These are phyloP conservation scores for Pachyuromys duprasi DNA, from an alignment of 2,797 vertebrate genomes.

Conservation along the genomic window DNA sequence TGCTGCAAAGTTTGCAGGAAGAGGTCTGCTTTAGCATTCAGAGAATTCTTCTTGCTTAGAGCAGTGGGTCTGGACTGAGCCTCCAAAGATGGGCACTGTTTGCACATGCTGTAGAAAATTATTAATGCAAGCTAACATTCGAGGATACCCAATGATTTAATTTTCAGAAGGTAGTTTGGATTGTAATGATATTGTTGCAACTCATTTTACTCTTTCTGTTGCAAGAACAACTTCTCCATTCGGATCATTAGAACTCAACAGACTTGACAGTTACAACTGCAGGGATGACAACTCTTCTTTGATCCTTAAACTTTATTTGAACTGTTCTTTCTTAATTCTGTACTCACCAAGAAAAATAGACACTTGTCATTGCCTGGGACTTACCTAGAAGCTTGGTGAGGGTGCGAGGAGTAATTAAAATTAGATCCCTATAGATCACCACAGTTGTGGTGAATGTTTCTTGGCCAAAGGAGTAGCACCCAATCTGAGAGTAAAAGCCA, in stretches of 20 bases:
- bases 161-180: not conserved
- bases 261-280: not conserved
- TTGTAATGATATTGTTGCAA: not conserved
- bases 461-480: not conserved
- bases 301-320: not conserved
- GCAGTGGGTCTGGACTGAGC: fast-evolving
- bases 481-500: not conserved
- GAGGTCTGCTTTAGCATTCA: not conserved
- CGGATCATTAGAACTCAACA: not conserved
- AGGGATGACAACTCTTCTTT: not conserved
- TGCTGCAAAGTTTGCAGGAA: not conserved
- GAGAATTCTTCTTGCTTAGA: not conserved
- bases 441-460: not conserved
- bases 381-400: not conserved
- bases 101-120: not conserved
- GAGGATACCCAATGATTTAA: not conserved
- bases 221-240: not conserved
- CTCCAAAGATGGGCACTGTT: fast-evolving
- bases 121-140: not conserved
- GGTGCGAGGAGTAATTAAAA: too few species aligned
- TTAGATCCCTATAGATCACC: not conserved
- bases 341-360: not conserved
- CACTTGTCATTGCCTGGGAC: not conserved
- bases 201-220: not conserved
- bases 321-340: not conserved